Base-by-base conservation (phyloP, 2,888 invertebrate genomes). In the Noctua comes region DNA sequence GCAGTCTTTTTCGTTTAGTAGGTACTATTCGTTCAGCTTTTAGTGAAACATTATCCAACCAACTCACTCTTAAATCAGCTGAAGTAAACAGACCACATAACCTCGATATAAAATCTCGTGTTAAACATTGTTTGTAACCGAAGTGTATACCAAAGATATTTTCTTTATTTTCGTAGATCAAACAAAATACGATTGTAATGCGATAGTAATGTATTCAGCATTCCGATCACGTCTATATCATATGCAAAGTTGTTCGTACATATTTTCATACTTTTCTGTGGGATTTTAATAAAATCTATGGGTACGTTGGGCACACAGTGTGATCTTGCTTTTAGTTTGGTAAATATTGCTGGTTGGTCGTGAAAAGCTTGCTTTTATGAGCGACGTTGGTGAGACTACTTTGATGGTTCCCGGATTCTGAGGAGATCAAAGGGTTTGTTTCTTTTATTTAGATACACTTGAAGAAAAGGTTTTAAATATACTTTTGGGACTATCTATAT, bases 271-370 rank as follows among this genome's bases (percentile, higher is more conserved):
- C 75, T 78, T 83, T 83, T 77, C 83, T 83, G 79, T 81, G 76
- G 88, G 86, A 89, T 90, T 91, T 89, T 89, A 90, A 89, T 90
- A 91, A 89, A 90, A 91, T 87, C 87, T 70, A 64, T 57, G 66
- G 48, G 59, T 40, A 72, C 64, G 78, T 88, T 88, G 72, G 81
- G 77, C 82, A 86, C 85, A 88, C 87, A 86, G 76, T 76, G 62
- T 80, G 88, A 88, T 90, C 87, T 77, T 81, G 77, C 91, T 92
- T 91, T 92, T 90, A 92, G 90, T 92, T 91, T 81, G 69, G 88
- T 85, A 90, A 91, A 91, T 89, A 90, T 87, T 82, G 79, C 69
- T 78, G 88, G 87, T 84, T 88, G 89, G 81, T 88, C 72, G 80
- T 80, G 75, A 80, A 68, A 82, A 76, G 21, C 65, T 84, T 64